Evolutionary conservation across 2,113 vertebrate genomes (phyloP), one percentile per base, ranked within the genome.

Genomic region (Zapornia atra): DNA sequence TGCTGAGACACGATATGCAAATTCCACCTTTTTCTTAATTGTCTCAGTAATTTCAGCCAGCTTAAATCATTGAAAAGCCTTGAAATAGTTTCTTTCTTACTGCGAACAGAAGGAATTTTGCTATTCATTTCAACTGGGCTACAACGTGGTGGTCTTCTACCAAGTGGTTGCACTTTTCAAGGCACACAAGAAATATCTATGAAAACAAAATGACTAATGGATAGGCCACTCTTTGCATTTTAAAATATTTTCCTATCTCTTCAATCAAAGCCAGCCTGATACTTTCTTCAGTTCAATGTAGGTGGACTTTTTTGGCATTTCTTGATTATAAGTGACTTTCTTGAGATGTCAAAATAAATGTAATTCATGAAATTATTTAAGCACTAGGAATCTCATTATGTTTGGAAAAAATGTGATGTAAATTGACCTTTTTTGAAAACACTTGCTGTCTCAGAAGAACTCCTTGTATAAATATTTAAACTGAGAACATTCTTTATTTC

Each of bases 381-480:
- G 44, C 50, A 72, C 10, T 48, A 64, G 53, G 22, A 86, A 61
- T 59, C 26, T 86, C 42, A 71, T 85, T 80, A 57, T 64, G 66
- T 64, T 83, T 75, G 29, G 66, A 82, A 91, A 85, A 91, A 73
- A 76, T 24, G 34, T 87, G 16, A 31, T 76, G 29, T 59, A 86
- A 92, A 82, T 69, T 36, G 84, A 81, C 59, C 51, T 79, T 76
- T 83, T 88, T 68, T n/a, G 56, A 56, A 88, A 96, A 72, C 56
- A 86, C 14, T 86, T 75, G 50, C 51, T 87, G 34, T 85, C 40
- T 85, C 69, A 77, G 54, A 94, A 92, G 76, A 76, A 51, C 10
- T 77, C 25, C 44, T 69, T 85, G 25, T 50, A 61, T 91, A 96
- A 97, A 95, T 95, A 93, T 86, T 97, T 81, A 91, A 96, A 90